Conservation (phyloP, 2,888 invertebrate species). For the Serrognathus titanus region DNA sequence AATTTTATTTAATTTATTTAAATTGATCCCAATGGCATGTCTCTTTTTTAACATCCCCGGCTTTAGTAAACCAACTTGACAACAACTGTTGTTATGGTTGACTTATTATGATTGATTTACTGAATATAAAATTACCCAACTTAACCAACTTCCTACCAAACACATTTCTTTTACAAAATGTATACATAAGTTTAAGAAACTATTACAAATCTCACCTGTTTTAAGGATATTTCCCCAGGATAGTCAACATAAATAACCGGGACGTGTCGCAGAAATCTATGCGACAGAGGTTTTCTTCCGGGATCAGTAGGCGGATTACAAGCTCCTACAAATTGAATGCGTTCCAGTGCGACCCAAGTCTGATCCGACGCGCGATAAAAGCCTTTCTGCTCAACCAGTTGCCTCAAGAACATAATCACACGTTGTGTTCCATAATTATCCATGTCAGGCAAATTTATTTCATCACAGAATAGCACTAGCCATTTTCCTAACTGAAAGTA, state of each 20-base stretch:
- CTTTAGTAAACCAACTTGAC: too few relatives aligned
- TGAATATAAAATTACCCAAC: too few relatives aligned
- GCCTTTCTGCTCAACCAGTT: constrained; percentile 94
- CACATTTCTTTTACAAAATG: too few relatives aligned
- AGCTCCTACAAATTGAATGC: constrained; percentile 99
- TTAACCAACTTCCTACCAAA: not conserved
- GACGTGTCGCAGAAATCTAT: constrained; percentile 83
- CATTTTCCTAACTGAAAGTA: constrained; percentile 81
- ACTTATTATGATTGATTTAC: too few relatives aligned
- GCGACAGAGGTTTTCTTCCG: constrained; percentile 90
- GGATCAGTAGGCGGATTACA: constrained; percentile 99
- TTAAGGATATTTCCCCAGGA: constrained; percentile 95
- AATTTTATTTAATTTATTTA: too few relatives aligned
- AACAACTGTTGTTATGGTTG: too few relatives aligned
- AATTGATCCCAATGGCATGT: too few relatives aligned
- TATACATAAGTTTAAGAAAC: not conserved
- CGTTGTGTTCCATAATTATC: constrained; percentile 96
- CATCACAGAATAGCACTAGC: constrained; percentile 99
- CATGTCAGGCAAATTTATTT: constrained; percentile 99
- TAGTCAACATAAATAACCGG: constrained; percentile 99
- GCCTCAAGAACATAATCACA: constrained; percentile 98
- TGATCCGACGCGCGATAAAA: constrained; percentile 90
- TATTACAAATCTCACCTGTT: constrained; percentile 58
- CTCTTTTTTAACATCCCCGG: too few relatives aligned
- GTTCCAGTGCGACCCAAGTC: constrained; percentile 94